A percentile compares a stretch with the other conserved stretches of the same genome.
These are phyloP conservation scores for Melopsittacus undulatus DNA, from an alignment of 2,797 vertebrate species.

Conservation along the genomic window DNA sequence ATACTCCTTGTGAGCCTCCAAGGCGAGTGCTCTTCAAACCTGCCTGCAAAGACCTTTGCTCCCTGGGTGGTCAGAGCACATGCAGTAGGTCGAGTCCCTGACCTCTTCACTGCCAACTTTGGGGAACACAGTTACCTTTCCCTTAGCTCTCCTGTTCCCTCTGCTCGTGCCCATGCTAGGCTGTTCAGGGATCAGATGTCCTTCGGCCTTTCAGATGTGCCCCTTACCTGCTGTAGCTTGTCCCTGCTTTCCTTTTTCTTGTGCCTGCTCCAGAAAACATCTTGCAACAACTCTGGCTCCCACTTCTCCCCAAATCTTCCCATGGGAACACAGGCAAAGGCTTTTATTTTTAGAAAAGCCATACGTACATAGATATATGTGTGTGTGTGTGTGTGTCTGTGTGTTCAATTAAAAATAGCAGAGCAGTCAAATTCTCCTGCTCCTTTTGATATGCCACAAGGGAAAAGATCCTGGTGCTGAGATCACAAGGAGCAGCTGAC, in stretches of 20 bases:
- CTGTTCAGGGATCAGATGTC: background rate
- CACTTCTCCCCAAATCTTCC: constrained; percentile 53
- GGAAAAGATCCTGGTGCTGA: constrained; percentile 66
- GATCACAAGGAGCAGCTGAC: constrained; percentile 76
- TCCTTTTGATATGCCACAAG: constrained; percentile 74
- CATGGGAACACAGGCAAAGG: constrained; percentile 62
- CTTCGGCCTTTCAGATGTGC: background rate
- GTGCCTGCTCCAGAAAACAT: background rate
- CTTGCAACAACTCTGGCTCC: constrained; percentile 32
- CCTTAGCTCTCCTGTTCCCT: background rate
- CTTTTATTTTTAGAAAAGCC: constrained; percentile 70
- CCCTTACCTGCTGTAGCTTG: constrained; percentile 1
- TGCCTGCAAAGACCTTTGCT: background rate
- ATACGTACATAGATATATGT: constrained; percentile 24
- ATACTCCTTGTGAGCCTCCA: fast-evolving
- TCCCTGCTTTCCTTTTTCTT: background rate
- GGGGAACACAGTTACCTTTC: background rate
- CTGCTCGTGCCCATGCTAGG: background rate
- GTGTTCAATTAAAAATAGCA: constrained; percentile 64
- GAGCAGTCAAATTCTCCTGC: constrained; percentile 62
- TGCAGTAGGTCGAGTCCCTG: background rate
- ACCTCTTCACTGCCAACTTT: background rate
- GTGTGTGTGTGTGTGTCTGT: background rate
- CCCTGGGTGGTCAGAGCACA: background rate
- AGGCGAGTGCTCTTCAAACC: background rate